Conservation (phyloP, 1,140 invertebrate genomes). For the Melanaphis sacchari region DNA sequence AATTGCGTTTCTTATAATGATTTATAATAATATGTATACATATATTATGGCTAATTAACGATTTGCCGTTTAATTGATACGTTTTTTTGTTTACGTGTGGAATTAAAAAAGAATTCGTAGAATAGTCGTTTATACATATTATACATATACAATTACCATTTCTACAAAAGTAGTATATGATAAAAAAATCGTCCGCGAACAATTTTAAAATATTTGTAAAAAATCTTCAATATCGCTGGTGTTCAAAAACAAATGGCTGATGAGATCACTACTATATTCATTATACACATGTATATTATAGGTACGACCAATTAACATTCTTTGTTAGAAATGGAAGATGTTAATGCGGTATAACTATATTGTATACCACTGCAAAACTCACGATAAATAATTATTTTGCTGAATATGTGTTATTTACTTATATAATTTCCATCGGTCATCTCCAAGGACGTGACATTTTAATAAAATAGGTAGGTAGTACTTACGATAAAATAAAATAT, state of each 20-base stretch:
- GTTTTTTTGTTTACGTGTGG: background rate
- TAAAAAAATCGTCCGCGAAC: background rate
- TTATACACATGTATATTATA: background rate
- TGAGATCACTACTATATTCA: background rate
- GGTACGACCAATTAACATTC: background rate
- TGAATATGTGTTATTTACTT: constrained; percentile 6
- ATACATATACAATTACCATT: background rate
- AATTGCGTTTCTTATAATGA: background rate
- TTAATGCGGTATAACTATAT: background rate
- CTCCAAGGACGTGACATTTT: background rate
- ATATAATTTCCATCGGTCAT: background rate
- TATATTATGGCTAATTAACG: background rate
- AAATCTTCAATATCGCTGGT: background rate
- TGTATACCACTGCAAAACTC: background rate
- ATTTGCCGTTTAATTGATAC: background rate
- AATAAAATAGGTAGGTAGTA: background rate
- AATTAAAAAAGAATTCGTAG: background rate
- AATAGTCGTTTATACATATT: background rate
- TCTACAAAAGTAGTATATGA: background rate
- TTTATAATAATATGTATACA: background rate
- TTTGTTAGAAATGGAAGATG: background rate
- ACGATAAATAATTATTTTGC: constrained; percentile 9
- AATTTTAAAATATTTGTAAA: background rate
- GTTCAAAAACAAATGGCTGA: background rate
- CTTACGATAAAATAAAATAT: background rate